A percentile compares a stretch with the other conserved stretches of the same genome.
Evolutionary conservation across 2,888 invertebrate genomes (phyloP).

Genomic region (Osedax fenrisi): DNA sequence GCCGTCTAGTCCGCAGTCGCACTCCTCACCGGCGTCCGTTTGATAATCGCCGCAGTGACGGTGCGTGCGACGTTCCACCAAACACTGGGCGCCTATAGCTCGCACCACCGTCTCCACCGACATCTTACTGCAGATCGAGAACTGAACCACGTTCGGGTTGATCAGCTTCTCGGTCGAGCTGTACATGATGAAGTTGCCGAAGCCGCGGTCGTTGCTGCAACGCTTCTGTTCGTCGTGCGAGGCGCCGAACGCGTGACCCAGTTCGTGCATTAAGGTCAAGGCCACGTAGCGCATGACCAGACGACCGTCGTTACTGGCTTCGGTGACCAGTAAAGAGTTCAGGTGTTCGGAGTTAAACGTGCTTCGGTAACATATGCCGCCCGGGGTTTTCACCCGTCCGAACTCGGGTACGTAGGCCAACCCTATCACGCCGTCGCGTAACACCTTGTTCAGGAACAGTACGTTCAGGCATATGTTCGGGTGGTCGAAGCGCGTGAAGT

Average conservation of each 20-base stretch:
- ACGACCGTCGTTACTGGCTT: not conserved
- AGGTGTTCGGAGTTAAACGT: too few species aligned
- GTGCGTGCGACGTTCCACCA: not conserved
- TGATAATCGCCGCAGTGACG: not conserved
- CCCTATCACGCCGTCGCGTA: not conserved
- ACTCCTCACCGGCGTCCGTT: not conserved
- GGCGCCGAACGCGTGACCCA: conserved; percentile 3
- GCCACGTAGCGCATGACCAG: not conserved
- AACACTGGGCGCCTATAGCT: not conserved
- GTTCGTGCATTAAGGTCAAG: not conserved
- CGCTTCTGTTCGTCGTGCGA: not conserved
- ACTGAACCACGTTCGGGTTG: not conserved
- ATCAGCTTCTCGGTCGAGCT: too few species aligned
- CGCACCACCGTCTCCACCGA: not conserved
- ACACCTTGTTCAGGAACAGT: not conserved
- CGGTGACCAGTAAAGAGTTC: not conserved
- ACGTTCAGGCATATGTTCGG: not conserved
- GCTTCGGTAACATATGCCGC: not conserved
- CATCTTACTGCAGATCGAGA: conserved; percentile 4
- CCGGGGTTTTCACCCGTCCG: not conserved
- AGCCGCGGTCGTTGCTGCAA: not conserved
- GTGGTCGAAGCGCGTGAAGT: not conserved
- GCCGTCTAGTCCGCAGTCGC: not conserved
- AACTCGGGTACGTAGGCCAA: not conserved
- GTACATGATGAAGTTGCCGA: conserved; percentile 4